Percentiles rank a stretch among this genome's conserved stretches.
Conservation (phyloP, 2,888 invertebrate species). For the Teinopalpus imperialis region DNA sequence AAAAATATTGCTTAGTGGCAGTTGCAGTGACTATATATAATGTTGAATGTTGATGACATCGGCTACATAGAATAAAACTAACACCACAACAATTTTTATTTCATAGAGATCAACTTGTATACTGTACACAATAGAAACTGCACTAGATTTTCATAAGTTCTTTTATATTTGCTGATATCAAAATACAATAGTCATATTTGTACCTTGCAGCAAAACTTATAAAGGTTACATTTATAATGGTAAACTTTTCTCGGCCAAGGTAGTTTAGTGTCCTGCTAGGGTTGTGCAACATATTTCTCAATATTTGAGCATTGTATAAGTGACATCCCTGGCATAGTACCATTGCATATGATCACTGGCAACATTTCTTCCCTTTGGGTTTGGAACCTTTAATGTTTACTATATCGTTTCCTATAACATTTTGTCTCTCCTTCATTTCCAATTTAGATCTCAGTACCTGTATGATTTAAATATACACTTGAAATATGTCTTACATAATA, state of each 20-base stretch:
- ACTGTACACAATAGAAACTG: constrained; percentile 34
- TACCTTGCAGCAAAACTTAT: constrained; percentile 28
- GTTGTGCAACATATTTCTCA: constrained; percentile 67
- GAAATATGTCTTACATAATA: no score
- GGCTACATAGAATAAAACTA: constrained; percentile 25
- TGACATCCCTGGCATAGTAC: constrained; percentile 64
- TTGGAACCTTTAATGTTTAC: constrained; percentile 87
- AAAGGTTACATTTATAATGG: constrained; percentile 34
- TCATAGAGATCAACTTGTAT: constrained; percentile 36
- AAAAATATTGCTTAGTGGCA: constrained; percentile 22
- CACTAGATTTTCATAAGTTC: constrained; percentile 31
- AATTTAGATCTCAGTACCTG: constrained; percentile 94
- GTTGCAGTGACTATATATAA: constrained; percentile 13
- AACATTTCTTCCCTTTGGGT: constrained; percentile 77
- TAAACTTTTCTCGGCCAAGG: constrained; percentile 37
- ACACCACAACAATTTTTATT: constrained; percentile 33
- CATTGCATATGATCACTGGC: constrained; percentile 66
- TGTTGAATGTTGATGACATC: constrained; percentile 22
- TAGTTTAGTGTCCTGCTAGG: constrained; percentile 54
- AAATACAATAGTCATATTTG: constrained; percentile 31
- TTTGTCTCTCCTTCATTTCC: constrained; percentile 89
- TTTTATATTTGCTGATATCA: constrained; percentile 27
- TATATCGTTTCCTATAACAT: constrained; percentile 85
- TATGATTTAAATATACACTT: constrained; percentile 40
- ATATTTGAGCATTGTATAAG: constrained; percentile 73